These are phyloP conservation scores for Bombycilla garrulus DNA, from an alignment of 2,113 vertebrate species.

Conservation along the genomic window DNA sequence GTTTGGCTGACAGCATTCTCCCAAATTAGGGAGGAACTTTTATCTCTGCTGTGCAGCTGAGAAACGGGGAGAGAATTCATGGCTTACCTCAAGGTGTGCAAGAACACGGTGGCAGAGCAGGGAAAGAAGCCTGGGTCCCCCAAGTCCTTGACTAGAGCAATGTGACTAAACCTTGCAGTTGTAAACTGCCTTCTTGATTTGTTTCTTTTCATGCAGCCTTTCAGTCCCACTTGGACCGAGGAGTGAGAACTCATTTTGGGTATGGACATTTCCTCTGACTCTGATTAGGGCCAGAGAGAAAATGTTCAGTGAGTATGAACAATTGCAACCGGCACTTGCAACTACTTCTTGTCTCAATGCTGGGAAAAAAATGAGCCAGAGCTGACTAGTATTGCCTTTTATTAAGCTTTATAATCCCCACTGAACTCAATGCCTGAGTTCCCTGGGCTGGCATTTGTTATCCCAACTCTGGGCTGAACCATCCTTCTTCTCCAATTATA, in stretches of 20 bases:
- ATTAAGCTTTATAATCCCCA: constrained; percentile 25
- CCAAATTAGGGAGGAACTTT: constrained; percentile 8
- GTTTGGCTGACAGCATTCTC: not conserved
- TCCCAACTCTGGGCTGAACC: not conserved
- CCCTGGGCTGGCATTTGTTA: constrained; percentile 43
- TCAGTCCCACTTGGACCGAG: not conserved
- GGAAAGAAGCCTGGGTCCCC: not conserved
- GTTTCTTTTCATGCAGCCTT: not conserved
- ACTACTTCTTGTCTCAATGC: not conserved
- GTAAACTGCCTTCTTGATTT: not conserved
- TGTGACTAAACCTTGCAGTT: not conserved
- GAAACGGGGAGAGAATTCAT: not conserved
- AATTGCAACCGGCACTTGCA: not conserved
- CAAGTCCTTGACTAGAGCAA: not conserved
- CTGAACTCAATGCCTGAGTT: not conserved
- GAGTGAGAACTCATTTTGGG: not conserved
- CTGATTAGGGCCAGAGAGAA: not conserved
- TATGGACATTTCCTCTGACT: not conserved
- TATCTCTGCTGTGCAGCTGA: constrained; percentile 26
- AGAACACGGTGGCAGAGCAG: not conserved
- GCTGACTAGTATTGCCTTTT: constrained; percentile 20
- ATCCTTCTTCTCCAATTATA: constrained; percentile 12
- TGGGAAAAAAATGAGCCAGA: not conserved
- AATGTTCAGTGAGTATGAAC: not conserved
- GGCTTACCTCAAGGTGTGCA: not conserved